Conservation (phyloP, 2,888 invertebrate species). For the Hyalella azteca region DNA sequence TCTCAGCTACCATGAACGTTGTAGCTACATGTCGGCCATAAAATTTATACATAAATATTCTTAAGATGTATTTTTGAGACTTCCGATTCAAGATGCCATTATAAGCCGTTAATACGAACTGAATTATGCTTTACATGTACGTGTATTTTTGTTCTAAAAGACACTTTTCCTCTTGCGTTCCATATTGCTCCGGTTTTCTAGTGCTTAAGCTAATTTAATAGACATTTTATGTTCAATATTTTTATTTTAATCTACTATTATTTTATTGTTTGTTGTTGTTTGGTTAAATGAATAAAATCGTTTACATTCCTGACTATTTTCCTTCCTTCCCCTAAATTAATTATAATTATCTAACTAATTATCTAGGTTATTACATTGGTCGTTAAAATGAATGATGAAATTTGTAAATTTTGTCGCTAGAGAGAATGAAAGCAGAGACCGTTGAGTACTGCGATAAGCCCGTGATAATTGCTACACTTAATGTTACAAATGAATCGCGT, state of each 20-base stretch:
- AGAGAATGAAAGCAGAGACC: too few species aligned
- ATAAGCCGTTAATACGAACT: neutral
- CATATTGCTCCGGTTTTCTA: neutral
- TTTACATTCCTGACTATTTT: conserved; percentile 21
- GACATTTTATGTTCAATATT: conserved; percentile 7
- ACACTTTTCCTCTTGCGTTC: conserved; percentile 1
- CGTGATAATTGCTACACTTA: too few species aligned
- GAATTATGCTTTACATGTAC: neutral
- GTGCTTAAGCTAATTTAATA: neutral
- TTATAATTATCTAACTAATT: too few species aligned
- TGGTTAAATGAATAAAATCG: conserved; percentile 20
- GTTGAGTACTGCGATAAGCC: too few species aligned
- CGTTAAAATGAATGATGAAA: neutral
- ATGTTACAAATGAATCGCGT: too few species aligned
- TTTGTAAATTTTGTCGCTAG: too few species aligned
- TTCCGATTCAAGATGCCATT: too few species aligned
- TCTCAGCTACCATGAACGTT: too few species aligned
- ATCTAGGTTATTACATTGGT: neutral
- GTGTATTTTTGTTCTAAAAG: conserved; percentile 20
- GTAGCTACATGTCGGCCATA: too few species aligned
- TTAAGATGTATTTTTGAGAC: too few species aligned
- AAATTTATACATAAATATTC: too few species aligned
- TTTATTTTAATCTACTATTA: conserved; percentile 18
- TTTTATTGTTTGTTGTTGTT: conserved; percentile 31
- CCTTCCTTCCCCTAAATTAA: neutral